Base-by-base conservation (phyloP, 1,140 invertebrate genomes). In the Zeugodacus cucurbitae region DNA sequence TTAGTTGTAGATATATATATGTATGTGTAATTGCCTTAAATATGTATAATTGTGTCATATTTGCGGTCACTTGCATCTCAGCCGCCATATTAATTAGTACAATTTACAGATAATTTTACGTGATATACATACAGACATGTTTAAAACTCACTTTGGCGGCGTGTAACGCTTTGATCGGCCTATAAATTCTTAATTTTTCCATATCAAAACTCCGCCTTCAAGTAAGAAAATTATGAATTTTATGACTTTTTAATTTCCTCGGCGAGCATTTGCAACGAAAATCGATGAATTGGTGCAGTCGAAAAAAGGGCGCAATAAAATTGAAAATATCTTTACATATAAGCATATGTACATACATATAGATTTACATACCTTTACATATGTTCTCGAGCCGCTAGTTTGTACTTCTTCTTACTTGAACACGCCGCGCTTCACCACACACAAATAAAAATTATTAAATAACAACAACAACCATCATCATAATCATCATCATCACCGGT, bases 101-200 rank as follows among this genome's bases (percentile, higher is more conserved):
- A 48, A 82, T 82, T 82, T 48, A 44, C 74, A 82, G 67, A 20
- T 74, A 74, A 37, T 37, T n/a, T n/a, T n/a, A 29, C 11, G 26
- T 64, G 14, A 54, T 54, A n/a, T n/a, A n/a, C n/a, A n/a, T 11
- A 64, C 59, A 62, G 2, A 62, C 14, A 22, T 58, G 2, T 58
- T 10, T 14, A 8, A 5, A 34, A 26, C 29, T 67, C 17, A 26
- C 29, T 37, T 74, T 41, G 67, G 67, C 67, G 67, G 67, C 34
- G 41, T 41, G 20, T 7, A 41, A 7, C 67, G 17, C 67, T 74
- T 74, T 74, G 67, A 74, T 37, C 20, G 20, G 34, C 34, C 67
- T 37, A 74, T 74, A 74, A 74, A 74, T 74, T 74, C 67, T n/a
- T 34, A 41, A 74, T 74, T 74, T 74, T 74, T 74, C 32, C 34